Conservation (phyloP, 1,140 invertebrate genomes). For the Semibalanus balanoides region DNA sequence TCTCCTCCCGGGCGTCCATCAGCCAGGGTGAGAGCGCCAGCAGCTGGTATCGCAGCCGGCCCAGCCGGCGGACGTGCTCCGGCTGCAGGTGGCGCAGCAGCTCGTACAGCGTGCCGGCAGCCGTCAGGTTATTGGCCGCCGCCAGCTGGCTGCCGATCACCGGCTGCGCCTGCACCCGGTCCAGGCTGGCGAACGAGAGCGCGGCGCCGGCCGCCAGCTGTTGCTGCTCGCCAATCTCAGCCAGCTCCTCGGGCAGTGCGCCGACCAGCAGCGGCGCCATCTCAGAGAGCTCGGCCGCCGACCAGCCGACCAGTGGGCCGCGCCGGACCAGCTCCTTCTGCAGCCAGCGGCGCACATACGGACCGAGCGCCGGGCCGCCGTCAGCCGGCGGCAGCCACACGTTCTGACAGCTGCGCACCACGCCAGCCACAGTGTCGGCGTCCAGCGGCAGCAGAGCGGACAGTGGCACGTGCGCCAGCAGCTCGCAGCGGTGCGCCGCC, state of each 20-base stretch:
- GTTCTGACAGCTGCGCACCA: background rate
- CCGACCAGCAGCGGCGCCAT: background rate
- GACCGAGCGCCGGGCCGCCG: background rate
- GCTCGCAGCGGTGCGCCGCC: background rate
- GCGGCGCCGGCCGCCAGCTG: background rate
- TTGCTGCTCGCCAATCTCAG: background rate
- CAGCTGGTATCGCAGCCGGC: background rate
- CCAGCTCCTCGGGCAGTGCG: background rate
- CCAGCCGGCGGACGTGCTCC: background rate
- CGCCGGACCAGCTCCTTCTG: background rate
- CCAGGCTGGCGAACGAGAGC: background rate
- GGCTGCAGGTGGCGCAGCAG: background rate
- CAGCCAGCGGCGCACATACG: background rate
- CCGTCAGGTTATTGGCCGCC: background rate
- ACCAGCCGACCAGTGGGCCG: background rate
- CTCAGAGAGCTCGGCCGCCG: background rate
- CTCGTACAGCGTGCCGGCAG: background rate
- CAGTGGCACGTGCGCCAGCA: background rate
- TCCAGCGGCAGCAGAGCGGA: background rate
- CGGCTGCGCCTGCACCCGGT: conserved; percentile 3
- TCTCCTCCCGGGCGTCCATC: background rate
- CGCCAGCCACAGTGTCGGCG: background rate
- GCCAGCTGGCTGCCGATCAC: background rate
- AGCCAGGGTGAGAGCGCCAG: background rate
- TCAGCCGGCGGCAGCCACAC: background rate